phyloP scores from a whole-genome alignment of 2,888 invertebrate genomes.

The Noctua pronuba region DNA sequence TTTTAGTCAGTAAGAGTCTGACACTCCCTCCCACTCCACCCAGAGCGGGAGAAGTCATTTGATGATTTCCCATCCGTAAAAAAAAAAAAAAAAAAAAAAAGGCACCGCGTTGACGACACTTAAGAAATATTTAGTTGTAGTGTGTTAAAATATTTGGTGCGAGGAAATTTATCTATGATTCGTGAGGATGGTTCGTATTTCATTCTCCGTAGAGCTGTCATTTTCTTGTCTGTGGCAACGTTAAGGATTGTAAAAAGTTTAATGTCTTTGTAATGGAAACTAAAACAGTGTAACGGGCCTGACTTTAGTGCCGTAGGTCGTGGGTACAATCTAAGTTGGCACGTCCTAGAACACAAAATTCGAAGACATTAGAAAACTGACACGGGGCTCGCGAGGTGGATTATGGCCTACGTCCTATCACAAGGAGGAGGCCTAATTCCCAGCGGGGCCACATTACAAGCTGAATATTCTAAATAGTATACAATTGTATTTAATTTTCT shows the following conservation, averaged over 20 bases:
- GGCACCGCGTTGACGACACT: constrained; percentile 74
- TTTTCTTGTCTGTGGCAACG: background rate
- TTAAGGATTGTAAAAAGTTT: background rate
- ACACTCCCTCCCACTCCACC: no score
- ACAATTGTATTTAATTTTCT: background rate
- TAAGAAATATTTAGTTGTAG: constrained; percentile 73
- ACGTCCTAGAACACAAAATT: background rate
- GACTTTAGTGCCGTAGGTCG: background rate
- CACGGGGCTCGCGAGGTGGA: background rate
- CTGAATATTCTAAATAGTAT: background rate
- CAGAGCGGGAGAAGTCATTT: no score
- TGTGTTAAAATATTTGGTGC: constrained; percentile 71
- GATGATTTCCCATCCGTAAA: no score
- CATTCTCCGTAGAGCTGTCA: background rate
- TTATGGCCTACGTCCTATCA: background rate
- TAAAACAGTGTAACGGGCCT: background rate
- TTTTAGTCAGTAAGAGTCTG: no score
- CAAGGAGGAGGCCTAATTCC: no score
- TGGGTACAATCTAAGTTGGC: background rate
- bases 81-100: no score
- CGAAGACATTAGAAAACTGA: background rate
- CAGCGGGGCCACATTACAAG: background rate
- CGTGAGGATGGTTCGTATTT: constrained; percentile 26
- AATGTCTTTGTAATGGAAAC: background rate
- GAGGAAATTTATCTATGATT: constrained; percentile 63